These are phyloP conservation scores for Turdus rufiventris DNA, from an alignment of 2,113 vertebrate species.

Conservation along the genomic window DNA sequence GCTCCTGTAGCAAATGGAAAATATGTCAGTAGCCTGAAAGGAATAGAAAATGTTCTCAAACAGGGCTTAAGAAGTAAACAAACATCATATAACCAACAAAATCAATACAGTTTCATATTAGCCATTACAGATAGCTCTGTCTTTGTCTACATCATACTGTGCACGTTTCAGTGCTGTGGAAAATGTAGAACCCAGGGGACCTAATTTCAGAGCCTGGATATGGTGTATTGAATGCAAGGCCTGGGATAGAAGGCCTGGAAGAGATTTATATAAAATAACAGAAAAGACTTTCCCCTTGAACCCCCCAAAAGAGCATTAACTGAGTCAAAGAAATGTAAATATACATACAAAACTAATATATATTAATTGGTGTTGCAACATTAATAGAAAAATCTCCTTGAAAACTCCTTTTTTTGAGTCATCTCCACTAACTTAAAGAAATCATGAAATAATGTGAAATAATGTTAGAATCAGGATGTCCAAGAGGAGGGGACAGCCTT, in stretches of 20 bases:
- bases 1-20: slow-evolving; percentile 33
- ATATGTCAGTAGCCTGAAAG: not conserved
- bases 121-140: not conserved
- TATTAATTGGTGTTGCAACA: no score
- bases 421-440: not conserved
- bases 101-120: slow-evolving; percentile 40
- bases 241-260: not conserved
- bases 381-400: not conserved
- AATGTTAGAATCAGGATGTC: not conserved
- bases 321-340: not conserved
- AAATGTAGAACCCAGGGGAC: not conserved
- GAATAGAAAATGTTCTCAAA: slow-evolving; percentile 44
- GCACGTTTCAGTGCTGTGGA: not conserved
- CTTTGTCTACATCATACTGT: not conserved
- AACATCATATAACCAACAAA: slow-evolving; percentile 23
- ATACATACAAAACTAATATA: not conserved
- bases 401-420: not conserved
- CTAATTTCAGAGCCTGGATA: not conserved
- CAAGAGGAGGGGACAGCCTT: not conserved
- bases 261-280: not conserved
- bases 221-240: not conserved
- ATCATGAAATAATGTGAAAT: no score
- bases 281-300: not conserved
- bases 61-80: slow-evolving; percentile 36
- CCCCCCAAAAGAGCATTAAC: not conserved